Conservation (phyloP, 2,113 vertebrate species). For the Theropithecus gelada region DNA sequence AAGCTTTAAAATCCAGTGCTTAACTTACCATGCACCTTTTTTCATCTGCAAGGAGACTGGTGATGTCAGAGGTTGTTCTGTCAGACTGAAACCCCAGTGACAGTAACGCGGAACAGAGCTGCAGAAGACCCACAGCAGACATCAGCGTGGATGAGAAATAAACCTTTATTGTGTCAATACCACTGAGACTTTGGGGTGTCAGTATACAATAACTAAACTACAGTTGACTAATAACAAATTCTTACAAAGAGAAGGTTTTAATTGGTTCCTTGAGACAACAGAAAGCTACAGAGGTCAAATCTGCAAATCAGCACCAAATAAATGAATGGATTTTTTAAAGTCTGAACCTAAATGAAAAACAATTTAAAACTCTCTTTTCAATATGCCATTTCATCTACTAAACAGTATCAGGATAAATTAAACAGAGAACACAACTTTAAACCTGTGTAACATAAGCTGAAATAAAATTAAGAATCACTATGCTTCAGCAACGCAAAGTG, state of each 20-base stretch:
- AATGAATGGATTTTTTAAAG: not conserved
- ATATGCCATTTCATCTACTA: not conserved
- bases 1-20: slow-evolving; percentile 37
- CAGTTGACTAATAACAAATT: not conserved
- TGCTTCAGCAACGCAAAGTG: not conserved
- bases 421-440: not conserved
- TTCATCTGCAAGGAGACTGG: slow-evolving; percentile 5
- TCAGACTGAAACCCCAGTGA: not conserved
- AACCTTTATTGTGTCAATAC: not conserved
- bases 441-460: not conserved
- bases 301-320: not conserved
- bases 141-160: not conserved
- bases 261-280: not conserved
- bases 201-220: not conserved
- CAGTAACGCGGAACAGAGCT: not conserved
- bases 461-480: not conserved
- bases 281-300: not conserved
- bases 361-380: not conserved
- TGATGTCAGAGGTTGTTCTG: not conserved
- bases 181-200: not conserved
- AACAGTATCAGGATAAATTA: not conserved
- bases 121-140: not conserved
- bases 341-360: not conserved
- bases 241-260: not conserved
- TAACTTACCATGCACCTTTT: not conserved